Evolutionary conservation across 2,113 vertebrate species (phyloP).

Genomic region (Tragelaphus buxtoni): DNA sequence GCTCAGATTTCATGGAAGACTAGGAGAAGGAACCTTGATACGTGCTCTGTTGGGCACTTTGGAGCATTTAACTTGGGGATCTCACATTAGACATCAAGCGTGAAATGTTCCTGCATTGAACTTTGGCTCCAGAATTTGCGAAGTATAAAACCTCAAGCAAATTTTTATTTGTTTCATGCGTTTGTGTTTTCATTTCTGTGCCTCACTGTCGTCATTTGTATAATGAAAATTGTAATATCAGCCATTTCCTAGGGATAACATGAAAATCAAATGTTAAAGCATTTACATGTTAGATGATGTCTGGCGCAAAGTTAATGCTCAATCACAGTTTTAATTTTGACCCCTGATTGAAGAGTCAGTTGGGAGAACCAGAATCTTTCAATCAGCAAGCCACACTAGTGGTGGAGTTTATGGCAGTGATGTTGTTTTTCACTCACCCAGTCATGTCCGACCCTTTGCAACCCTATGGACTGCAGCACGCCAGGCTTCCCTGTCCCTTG

Average conservation of each 20-base stretch:
- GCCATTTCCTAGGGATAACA: background rate
- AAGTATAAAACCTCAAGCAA: background rate
- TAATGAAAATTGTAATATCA: background rate
- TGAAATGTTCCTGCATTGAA: background rate
- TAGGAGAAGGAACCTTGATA: background rate
- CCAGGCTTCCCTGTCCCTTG: background rate
- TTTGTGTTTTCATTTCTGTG: background rate
- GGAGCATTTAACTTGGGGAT: background rate
- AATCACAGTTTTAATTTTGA: background rate
- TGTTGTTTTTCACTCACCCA: background rate
- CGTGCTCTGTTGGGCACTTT: fast-evolving
- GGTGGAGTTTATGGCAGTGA: background rate
- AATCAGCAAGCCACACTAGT: background rate
- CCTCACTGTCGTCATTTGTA: background rate
- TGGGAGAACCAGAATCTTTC: background rate
- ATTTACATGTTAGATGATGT: background rate
- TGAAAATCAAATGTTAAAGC: background rate
- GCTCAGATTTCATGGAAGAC: background rate
- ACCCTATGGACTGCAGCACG: fast-evolving
- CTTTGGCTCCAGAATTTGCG: background rate
- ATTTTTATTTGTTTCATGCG: background rate
- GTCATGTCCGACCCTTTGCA: background rate
- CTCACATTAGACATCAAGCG: background rate
- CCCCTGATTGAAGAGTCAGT: background rate
- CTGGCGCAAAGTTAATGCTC: background rate